Evolutionary conservation across 2,797 vertebrate species (phyloP).

Genomic region (Falco concolor): DNA sequence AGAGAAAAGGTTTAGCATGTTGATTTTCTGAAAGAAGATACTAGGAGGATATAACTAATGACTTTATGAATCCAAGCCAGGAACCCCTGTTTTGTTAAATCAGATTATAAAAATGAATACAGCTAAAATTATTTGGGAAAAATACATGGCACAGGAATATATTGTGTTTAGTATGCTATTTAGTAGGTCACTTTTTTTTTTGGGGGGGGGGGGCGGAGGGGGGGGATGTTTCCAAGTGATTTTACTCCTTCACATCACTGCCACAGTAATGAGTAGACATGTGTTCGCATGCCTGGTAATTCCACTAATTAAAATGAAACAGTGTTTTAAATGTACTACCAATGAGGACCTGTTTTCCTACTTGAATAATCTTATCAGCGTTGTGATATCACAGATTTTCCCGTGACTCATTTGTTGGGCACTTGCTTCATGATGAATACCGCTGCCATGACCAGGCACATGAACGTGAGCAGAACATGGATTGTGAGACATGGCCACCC

Average conservation of each 20-base stretch:
- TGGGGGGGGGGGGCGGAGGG: too few relatives aligned
- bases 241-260: neutral
- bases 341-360: neutral
- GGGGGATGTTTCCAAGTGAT: neutral
- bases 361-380: neutral
- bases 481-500: neutral
- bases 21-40: neutral
- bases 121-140: neutral
- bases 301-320: neutral
- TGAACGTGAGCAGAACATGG: neutral
- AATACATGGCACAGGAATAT: neutral
- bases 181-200: neutral
- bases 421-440: neutral
- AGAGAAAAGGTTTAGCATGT: neutral
- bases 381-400: neutral
- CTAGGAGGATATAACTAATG: neutral
- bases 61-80: neutral
- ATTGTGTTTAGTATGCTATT: neutral
- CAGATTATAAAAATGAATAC: neutral
- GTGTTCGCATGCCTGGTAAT: neutral
- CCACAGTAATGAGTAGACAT: neutral
- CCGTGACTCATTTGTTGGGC: neutral
- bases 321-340: neutral
- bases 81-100: neutral
- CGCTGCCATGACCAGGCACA: neutral